Conservation (phyloP, 2,888 invertebrate genomes). For the Dorcus hopei region DNA sequence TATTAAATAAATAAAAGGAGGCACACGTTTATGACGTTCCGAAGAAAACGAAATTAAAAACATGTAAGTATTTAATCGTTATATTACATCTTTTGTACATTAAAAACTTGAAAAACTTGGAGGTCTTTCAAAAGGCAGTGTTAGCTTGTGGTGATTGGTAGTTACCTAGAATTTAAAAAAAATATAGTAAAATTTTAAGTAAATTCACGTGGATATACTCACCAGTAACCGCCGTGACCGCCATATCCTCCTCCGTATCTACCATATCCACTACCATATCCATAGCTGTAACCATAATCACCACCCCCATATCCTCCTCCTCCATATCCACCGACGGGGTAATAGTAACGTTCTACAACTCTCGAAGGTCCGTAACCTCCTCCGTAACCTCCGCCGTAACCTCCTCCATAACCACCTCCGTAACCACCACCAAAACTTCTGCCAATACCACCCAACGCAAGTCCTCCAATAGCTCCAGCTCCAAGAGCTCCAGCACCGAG, state of each 20-base stretch:
- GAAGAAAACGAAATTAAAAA: too few relatives aligned
- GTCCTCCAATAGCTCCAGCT: neutral
- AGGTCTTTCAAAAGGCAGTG: too few relatives aligned
- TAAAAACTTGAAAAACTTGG: too few relatives aligned
- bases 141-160: too few relatives aligned
- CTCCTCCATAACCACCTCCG: slow-evolving; percentile 8
- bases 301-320: slow-evolving; percentile 4
- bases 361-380: neutral
- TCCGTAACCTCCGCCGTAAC: neutral
- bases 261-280: neutral
- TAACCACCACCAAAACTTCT: neutral
- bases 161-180: too few relatives aligned
- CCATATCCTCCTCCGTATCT: neutral
- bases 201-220: neutral
- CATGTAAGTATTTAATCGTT: too few relatives aligned
- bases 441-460: neutral
- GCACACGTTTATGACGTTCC: too few relatives aligned
- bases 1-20: too few relatives aligned
- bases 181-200: too few relatives aligned
- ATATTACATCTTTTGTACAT: too few relatives aligned
- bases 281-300: neutral
- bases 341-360: neutral
- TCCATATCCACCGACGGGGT: neutral
- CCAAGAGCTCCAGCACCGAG: slow-evolving; percentile 7
- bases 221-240: neutral